phyloP scores from a whole-genome alignment of 2,888 invertebrate species.

The Pegoplata infirma region DNA sequence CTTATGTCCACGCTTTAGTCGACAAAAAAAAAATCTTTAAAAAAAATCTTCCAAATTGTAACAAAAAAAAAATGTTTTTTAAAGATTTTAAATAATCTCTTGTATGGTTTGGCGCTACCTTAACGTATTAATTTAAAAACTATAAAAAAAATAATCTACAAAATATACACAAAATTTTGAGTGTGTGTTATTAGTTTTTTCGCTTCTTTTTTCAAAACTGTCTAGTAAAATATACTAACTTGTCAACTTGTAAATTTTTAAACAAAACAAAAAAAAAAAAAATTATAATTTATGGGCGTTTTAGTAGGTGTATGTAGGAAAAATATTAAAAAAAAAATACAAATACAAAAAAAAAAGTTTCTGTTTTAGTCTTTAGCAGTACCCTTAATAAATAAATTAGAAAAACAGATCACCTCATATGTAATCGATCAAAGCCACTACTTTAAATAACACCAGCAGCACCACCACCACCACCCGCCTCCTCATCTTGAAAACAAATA shows the following conservation, averaged over 20 bases:
- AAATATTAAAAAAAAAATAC: constrained; percentile 18
- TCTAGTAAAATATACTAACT: constrained; percentile 15
- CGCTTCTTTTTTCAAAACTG: constrained; percentile 9
- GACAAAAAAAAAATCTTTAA: constrained; percentile 7
- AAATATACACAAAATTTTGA: neutral
- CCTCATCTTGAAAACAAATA: constrained; percentile 16
- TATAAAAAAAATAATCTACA: neutral
- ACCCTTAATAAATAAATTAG: constrained; percentile 38
- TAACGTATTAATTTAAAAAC: constrained; percentile 38
- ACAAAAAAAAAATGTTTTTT: neutral
- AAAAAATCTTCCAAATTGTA: neutral
- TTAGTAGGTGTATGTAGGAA: constrained; percentile 55
- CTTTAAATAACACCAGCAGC: no score
- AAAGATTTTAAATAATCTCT: constrained; percentile 28
- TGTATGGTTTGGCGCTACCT: constrained; percentile 21
- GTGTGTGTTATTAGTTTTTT: neutral
- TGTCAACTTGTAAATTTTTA: constrained; percentile 37
- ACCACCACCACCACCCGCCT: constrained; percentile 28
- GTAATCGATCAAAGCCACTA: constrained; percentile 55
- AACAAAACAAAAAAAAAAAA: constrained; percentile 29
- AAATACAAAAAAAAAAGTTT: no score
- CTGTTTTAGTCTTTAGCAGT: constrained; percentile 34
- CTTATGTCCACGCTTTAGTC: constrained; percentile 66
- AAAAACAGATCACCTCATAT: constrained; percentile 60
- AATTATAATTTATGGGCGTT: constrained; percentile 63